These are phyloP conservation scores for Cyprinella venusta DNA, from an alignment of 2,797 vertebrate genomes.

Conservation along the genomic window DNA sequence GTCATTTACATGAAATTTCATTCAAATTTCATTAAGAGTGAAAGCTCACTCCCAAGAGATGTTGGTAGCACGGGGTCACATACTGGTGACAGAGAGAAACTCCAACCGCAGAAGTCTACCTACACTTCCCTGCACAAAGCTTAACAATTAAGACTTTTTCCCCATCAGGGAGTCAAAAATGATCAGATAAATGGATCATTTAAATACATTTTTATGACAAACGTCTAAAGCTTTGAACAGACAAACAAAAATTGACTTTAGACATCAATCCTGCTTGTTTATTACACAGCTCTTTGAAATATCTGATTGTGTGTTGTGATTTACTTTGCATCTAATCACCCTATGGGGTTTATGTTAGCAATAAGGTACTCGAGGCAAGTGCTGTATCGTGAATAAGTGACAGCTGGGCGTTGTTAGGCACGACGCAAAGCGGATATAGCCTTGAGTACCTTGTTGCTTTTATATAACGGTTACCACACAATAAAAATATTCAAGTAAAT, in stretches of 20 bases:
- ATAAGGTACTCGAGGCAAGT: no score
- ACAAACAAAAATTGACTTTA: background rate
- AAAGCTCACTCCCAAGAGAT: conserved; percentile 39
- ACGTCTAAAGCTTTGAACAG: background rate
- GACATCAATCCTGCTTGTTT: background rate
- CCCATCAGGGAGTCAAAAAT: background rate
- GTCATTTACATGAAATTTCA: conserved; percentile 55
- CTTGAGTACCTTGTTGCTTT: no score
- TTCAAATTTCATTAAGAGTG: conserved; percentile 57
- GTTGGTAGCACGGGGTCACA: conserved; percentile 20
- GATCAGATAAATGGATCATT: background rate
- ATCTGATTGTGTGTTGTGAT: background rate
- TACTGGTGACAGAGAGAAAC: conserved; percentile 46
- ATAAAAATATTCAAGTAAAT: no score
- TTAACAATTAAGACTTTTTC: background rate
- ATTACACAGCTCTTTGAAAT: conserved; percentile 7
- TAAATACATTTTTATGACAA: background rate
- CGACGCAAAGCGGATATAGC: no score
- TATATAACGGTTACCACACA: no score
- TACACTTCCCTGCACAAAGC: background rate
- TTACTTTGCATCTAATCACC: conserved; percentile 4
- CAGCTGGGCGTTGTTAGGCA: no score
- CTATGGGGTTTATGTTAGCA: background rate
- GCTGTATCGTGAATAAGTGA: no score
- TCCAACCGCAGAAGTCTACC: background rate